Base-by-base conservation (phyloP, 1,140 invertebrate species). In the Calephelis nemesis region DNA sequence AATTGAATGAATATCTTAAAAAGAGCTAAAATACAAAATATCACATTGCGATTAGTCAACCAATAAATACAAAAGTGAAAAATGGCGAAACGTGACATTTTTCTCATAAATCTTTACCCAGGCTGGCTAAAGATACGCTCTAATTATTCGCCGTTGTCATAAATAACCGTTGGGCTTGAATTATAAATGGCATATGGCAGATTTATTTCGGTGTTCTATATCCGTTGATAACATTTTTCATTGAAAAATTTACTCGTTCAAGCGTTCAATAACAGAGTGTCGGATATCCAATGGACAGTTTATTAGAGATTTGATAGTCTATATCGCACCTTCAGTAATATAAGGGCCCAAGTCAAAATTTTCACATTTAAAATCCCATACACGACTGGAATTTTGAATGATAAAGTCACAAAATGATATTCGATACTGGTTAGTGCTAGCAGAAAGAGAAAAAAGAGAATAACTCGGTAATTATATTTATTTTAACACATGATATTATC, bases 121-220 rank as follows among this genome's bases (percentile, higher is more conserved):
- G 45, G 52, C 65, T 67, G 68, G 67, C 62, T 45, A 60, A 47
- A 45, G 47, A 39, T 65, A 49, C 63, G 11, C 63, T 65, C 63
- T 72, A 68, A 72, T 72, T 72, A 68, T 54, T 64, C 15, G 54
- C 45, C 39, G 66, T 54, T 54, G 50, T 54, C 50, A 54, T 54
- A 54, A 54, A 54, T 54, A 54, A 54, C 50, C 7, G 13, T 54
- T 54, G 50, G 13, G 50, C 50, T 54, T 54, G 19, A 19, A 54
- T 54, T 54, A 54, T 54, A 54, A 54, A 54, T 19, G 50, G 50
- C 50, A 54, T 54, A 13, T 65, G 63, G 67, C 70, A 49, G 70
- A 69, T 69, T 62, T 62, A 65, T 65, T 69, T 69, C 45, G 30
- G 50, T 54, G 50, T 54, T 54, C 50, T 54, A 30, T 54, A 54